Percentiles rank a stretch among this genome's conserved stretches.
Evolutionary conservation across 2,797 vertebrate genomes (phyloP).

Genomic region (Bradypus variegatus): DNA sequence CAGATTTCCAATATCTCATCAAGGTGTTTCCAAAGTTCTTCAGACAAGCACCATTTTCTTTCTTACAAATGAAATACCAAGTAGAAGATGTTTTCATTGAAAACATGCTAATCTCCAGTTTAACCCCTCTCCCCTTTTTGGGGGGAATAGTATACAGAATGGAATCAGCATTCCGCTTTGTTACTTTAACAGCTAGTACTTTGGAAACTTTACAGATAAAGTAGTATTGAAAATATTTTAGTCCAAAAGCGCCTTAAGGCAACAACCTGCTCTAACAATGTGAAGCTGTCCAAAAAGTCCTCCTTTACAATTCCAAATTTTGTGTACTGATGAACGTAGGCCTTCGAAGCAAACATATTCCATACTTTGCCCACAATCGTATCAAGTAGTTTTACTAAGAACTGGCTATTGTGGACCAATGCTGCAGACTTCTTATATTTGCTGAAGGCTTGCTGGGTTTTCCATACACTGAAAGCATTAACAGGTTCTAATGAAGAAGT

Average conservation of each 20-base stretch:
- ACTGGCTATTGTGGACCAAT: constrained; percentile 94
- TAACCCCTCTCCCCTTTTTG: background rate
- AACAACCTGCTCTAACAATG: constrained; percentile 89
- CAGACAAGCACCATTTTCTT: background rate
- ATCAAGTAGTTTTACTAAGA: constrained; percentile 86
- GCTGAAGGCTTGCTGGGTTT: constrained; percentile 84
- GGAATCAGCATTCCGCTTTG: background rate
- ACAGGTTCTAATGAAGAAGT: constrained; percentile 83
- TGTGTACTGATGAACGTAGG: constrained; percentile 92
- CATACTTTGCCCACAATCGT: constrained; percentile 89
- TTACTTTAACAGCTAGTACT: background rate
- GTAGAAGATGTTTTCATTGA: constrained; percentile 29
- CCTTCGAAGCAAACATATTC: constrained; percentile 98
- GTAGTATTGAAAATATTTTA: constrained; percentile 12
- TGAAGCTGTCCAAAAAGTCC: constrained; percentile 92
- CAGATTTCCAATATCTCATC: background rate
- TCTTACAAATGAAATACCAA: constrained; percentile 21
- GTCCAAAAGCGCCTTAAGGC: constrained; percentile 57
- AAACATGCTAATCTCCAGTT: constrained; percentile 4
- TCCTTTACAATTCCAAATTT: constrained; percentile 93
- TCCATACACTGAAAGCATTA: constrained; percentile 82
- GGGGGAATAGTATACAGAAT: background rate
- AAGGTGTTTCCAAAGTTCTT: constrained; percentile 5
- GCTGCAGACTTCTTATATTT: constrained; percentile 92
- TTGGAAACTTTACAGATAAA: constrained; percentile 8